A percentile compares a stretch with the other conserved stretches of the same genome.
These are phyloP conservation scores for Equus przewalskii DNA, from an alignment of 2,113 vertebrate genomes.

Conservation along the genomic window DNA sequence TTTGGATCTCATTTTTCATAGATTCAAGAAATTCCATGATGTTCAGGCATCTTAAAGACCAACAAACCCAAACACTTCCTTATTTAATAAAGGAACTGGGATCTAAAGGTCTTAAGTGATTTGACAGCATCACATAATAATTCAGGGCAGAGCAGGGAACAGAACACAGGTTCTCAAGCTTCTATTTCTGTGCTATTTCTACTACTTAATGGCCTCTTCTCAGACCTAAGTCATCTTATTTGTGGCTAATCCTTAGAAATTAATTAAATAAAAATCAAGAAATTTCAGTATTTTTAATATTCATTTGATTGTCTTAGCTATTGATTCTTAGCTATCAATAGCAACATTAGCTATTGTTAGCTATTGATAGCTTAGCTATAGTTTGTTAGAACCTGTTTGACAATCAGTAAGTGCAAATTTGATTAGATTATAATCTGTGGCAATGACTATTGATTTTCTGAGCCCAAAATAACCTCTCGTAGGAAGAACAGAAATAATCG, in stretches of 20 bases:
- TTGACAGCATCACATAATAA: not conserved
- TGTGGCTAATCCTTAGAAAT: not conserved
- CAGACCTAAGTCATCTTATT: not conserved
- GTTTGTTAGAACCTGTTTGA: not conserved
- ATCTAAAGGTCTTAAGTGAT: not conserved
- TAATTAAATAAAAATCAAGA: not conserved
- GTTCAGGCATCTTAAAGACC: not conserved
- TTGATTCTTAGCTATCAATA: no score
- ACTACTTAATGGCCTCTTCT: not conserved
- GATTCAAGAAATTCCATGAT: not conserved
- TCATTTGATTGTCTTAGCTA: not conserved
- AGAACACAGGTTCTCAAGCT: not conserved
- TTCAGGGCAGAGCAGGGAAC: not conserved
- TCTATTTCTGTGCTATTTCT: not conserved
- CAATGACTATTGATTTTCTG: not conserved
- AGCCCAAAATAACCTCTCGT: not conserved
- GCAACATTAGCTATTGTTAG: no score
- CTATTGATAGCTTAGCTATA: no score
- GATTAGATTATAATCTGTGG: not conserved
- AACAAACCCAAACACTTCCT: not conserved
- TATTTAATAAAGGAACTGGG: not conserved
- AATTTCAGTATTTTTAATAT: not conserved
- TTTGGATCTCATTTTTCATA: not conserved
- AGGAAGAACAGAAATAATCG: slow-evolving; percentile 1
- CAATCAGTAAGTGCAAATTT: not conserved